A percentile compares a stretch with the other conserved stretches of the same genome.
These are phyloP conservation scores for Daphoenositta chrysoptera DNA, from an alignment of 2,113 vertebrate species.

Conservation along the genomic window DNA sequence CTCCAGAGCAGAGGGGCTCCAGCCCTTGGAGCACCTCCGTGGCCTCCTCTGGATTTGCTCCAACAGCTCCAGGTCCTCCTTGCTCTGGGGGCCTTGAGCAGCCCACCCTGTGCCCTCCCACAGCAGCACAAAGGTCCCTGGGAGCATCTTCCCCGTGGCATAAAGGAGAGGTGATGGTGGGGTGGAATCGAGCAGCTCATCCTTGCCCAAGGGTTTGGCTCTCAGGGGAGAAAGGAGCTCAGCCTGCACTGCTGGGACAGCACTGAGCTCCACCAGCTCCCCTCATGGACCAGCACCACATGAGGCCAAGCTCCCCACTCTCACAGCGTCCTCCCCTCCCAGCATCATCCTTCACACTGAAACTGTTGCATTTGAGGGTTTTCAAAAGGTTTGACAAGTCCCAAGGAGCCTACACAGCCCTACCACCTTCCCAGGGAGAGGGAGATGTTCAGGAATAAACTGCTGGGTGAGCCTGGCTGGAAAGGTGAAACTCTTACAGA, in stretches of 20 bases:
- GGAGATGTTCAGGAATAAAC: neutral
- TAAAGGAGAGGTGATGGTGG: neutral
- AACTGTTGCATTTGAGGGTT: neutral
- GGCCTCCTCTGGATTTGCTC: neutral
- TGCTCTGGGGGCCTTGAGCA: fast-evolving
- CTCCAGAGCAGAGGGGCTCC: neutral
- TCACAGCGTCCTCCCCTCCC: neutral
- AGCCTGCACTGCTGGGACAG: neutral
- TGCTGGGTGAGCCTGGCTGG: neutral
- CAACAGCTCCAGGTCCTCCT: fast-evolving
- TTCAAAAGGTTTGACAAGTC: neutral
- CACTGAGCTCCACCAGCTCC: neutral
- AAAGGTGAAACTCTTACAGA: fast-evolving
- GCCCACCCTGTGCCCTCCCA: neutral
- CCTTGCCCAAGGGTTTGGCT: neutral
- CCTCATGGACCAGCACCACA: neutral
- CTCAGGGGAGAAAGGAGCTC: neutral
- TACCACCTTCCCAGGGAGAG: neutral
- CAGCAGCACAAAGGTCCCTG: neutral
- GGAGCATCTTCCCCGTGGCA: fast-evolving
- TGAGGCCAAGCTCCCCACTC: fast-evolving
- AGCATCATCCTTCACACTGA: neutral
- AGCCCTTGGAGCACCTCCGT: fast-evolving
- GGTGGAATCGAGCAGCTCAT: neutral
- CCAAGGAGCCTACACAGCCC: neutral